phyloP scores from a whole-genome alignment of 2,888 invertebrate species.

The Drosophila longiperda region DNA sequence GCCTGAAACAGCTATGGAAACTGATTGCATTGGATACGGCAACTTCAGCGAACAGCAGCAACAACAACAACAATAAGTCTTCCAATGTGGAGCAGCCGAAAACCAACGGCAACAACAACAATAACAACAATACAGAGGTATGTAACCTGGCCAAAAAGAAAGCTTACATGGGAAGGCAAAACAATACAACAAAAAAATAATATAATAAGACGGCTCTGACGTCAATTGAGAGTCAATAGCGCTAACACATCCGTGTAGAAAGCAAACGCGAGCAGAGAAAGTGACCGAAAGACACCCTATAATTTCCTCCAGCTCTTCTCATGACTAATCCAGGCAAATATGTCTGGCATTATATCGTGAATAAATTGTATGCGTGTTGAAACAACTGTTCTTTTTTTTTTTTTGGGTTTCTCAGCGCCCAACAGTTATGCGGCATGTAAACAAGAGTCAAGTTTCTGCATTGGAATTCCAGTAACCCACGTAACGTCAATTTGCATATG shows the following conservation, averaged over 20 bases:
- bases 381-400: conserved; percentile 60
- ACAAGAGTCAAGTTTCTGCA: conserved; percentile 24
- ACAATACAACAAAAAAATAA: conserved; percentile 17
- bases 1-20: conserved; percentile 84
- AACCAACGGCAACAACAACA: conserved; percentile 49
- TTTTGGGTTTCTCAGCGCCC: conserved; percentile 22
- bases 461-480: conserved; percentile 68
- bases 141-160: conserved; percentile 61
- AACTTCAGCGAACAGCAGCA: conserved; percentile 28
- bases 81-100: conserved; percentile 55
- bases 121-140: conserved; percentile 74
- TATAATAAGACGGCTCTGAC: conserved; percentile 48
- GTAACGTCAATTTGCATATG: conserved; percentile 73
- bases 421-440: conserved; percentile 44
- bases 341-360: conserved; percentile 38
- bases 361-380: conserved; percentile 51
- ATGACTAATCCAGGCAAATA: conserved; percentile 26
- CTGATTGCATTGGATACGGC: conserved; percentile 83
- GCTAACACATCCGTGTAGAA: conserved; percentile 69
- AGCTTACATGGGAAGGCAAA: conserved; percentile 34
- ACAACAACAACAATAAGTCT: conserved; percentile 44
- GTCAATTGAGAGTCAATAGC: conserved; percentile 62
- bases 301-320: conserved; percentile 1
- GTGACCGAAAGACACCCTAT: conserved; percentile 48
- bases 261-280: conserved; percentile 69